Evolutionary conservation across 2,113 vertebrate species (phyloP).

Genomic region (Lagopus muta): DNA sequence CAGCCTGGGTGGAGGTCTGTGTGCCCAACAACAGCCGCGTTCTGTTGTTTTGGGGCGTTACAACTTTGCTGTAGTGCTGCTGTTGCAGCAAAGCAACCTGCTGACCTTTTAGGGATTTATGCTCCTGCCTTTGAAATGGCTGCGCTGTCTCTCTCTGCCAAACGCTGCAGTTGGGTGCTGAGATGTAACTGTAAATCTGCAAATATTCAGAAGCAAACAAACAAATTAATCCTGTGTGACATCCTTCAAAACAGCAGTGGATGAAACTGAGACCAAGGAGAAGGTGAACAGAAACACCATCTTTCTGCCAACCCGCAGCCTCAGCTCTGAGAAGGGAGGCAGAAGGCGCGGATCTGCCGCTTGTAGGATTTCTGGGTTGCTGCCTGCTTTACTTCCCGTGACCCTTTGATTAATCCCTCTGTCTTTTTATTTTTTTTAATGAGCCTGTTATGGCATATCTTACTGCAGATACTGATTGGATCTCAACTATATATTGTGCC

Average conservation of each 20-base stretch:
- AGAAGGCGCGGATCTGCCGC: not conserved
- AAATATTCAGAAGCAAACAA: slow-evolving; percentile 24
- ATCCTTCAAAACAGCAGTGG: not conserved
- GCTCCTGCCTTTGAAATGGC: not conserved
- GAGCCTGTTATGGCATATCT: slow-evolving; percentile 65
- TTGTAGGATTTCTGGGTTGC: slow-evolving; percentile 59
- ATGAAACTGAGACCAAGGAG: not conserved
- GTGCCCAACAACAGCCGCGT: not conserved
- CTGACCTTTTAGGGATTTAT: not conserved
- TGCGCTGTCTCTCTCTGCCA: not conserved
- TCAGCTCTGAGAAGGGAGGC: slow-evolving; percentile 12
- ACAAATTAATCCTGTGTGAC: not conserved
- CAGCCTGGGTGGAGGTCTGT: too few species aligned
- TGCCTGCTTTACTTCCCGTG: slow-evolving; percentile 50
- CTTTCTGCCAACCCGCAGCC: not conserved
- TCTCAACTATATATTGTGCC: slow-evolving; percentile 69
- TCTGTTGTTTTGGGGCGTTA: not conserved
- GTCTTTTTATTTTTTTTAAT: slow-evolving; percentile 72
- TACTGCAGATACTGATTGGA: slow-evolving; percentile 70
- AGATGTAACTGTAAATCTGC: slow-evolving; percentile 2
- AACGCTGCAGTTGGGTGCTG: not conserved
- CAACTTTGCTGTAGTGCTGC: not conserved
- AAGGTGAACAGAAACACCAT: not conserved
- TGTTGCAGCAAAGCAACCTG: not conserved
- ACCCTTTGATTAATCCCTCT: slow-evolving; percentile 65